Percentiles rank a stretch among this genome's conserved stretches.
Evolutionary conservation across 2,113 vertebrate genomes (phyloP).

Genomic region (Cavia aperea): DNA sequence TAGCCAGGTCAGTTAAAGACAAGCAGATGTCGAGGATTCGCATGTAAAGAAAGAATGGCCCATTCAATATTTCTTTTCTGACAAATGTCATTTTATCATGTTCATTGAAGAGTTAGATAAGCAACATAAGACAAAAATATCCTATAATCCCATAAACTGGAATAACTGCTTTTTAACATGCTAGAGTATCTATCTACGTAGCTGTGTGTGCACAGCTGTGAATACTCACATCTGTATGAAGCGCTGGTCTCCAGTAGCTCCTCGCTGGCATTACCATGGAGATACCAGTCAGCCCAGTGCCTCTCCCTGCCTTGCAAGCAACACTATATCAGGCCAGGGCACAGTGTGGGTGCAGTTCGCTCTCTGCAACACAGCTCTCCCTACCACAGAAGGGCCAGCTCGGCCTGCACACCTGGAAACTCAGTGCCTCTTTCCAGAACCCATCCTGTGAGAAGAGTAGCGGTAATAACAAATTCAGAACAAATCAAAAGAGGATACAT

Average conservation of each 20-base stretch:
- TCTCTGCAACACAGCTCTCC: neutral
- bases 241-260: neutral
- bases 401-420: neutral
- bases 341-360: neutral
- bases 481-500: neutral
- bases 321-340: neutral
- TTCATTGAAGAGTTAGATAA: neutral
- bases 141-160: neutral
- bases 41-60: neutral
- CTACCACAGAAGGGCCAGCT: neutral
- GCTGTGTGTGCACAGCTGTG: neutral
- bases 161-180: neutral
- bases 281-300: neutral
- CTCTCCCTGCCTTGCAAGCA: neutral
- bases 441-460: neutral
- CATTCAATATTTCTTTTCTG: slow-evolving; percentile 15
- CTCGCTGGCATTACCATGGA: neutral
- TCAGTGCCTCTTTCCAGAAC: neutral
- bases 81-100: slow-evolving; percentile 2
- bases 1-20: neutral
- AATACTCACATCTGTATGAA: neutral
- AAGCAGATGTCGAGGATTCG: neutral
- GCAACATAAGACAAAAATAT: slow-evolving; percentile 25
- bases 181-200: neutral
- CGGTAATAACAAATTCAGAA: neutral